Evolutionary conservation across 2,888 invertebrate species (phyloP).

Genomic region (Chrysomela aeneicollis): DNA sequence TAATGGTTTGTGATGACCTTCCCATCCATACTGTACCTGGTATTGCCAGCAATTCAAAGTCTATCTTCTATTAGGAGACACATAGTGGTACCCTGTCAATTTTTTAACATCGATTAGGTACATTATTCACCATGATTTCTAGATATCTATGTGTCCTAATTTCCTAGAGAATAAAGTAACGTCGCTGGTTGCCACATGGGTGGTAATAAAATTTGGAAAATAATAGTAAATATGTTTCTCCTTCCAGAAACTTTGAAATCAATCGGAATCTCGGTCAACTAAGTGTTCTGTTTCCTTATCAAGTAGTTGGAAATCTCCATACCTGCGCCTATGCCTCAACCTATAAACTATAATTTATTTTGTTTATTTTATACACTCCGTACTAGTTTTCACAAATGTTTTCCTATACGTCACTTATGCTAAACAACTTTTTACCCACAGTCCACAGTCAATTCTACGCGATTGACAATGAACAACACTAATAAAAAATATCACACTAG

Average conservation of each 20-base stretch:
- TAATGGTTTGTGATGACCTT: conserved; percentile 45
- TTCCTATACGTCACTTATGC: conserved; percentile 32
- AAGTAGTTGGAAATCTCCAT: conserved; percentile 9
- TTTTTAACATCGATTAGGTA: neutral
- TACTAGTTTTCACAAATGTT: conserved; percentile 40
- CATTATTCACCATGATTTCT: neutral
- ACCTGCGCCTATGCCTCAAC: conserved; percentile 23
- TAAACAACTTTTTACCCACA: conserved; percentile 39
- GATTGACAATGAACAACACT: conserved; percentile 10
- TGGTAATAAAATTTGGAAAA: too few species aligned
- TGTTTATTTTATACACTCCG: conserved; percentile 43
- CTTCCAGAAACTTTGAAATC: too few species aligned
- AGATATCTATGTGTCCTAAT: too few species aligned
- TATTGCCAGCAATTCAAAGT: conserved; percentile 3
- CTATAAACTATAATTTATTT: conserved; percentile 41
- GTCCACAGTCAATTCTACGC: conserved; percentile 5
- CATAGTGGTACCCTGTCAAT: neutral
- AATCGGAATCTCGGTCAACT: too few species aligned
- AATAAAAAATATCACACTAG: neutral
- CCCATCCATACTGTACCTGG: conserved; percentile 37
- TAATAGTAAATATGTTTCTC: too few species aligned
- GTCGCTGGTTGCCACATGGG: neutral
- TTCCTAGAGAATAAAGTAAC: too few species aligned
- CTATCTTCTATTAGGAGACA: neutral
- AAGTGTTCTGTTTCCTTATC: too few species aligned